Evolutionary conservation across 2,797 vertebrate genomes (phyloP).

Genomic region (Galaxias olidus): DNA sequence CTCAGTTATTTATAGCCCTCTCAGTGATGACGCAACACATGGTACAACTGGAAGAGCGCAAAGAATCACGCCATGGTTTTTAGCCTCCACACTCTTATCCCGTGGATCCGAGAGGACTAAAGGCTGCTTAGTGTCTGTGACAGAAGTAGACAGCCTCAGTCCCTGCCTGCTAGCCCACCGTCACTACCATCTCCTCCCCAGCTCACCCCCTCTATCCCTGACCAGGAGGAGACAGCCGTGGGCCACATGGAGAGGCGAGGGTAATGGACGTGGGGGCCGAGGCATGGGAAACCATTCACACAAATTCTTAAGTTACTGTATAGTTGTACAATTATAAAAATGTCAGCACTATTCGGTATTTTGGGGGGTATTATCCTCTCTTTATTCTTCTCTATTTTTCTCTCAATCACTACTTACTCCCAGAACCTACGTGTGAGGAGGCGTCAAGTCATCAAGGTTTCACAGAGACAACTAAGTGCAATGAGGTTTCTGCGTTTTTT

Average conservation of each 20-base stretch:
- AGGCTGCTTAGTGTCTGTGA: slow-evolving; percentile 46
- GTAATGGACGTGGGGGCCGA: slow-evolving; percentile 24
- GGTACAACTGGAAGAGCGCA: slow-evolving; percentile 57
- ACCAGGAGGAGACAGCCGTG: slow-evolving; percentile 49
- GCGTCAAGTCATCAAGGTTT: too few relatives aligned
- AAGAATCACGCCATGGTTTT: slow-evolving; percentile 53
- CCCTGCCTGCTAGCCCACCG: slow-evolving; percentile 2
- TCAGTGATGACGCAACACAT: slow-evolving; percentile 55
- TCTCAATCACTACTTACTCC: too few relatives aligned
- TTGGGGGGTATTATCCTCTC: too few relatives aligned
- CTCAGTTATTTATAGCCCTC: slow-evolving; percentile 67
- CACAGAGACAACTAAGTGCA: too few relatives aligned
- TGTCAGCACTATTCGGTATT: too few relatives aligned
- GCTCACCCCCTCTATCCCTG: slow-evolving; percentile 25
- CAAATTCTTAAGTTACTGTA: too few relatives aligned
- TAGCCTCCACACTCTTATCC: slow-evolving; percentile 54
- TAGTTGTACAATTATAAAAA: too few relatives aligned
- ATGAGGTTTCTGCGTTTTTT: too few relatives aligned
- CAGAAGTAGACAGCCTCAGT: slow-evolving; percentile 36
- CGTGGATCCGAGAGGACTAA: slow-evolving; percentile 56
- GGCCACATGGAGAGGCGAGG: slow-evolving; percentile 33
- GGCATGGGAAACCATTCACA: too few relatives aligned
- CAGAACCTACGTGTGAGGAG: too few relatives aligned
- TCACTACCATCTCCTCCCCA: not conserved
- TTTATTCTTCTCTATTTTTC: too few relatives aligned